Base-by-base conservation (phyloP, 2,113 vertebrate genomes). In the Triplophysa tibetana region DNA sequence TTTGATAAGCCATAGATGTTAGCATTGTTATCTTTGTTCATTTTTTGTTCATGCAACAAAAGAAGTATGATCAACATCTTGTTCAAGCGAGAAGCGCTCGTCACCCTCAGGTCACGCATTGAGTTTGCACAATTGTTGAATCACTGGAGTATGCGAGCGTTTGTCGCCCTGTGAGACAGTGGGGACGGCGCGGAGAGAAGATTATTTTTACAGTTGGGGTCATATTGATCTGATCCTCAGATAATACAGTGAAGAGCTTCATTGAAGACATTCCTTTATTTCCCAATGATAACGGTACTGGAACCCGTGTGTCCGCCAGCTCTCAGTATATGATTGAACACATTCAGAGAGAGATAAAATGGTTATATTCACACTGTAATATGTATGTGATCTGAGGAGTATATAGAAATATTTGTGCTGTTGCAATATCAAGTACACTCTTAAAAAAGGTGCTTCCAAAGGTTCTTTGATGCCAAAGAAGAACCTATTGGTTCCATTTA, bases 181-280 rank as follows among this genome's bases (percentile, higher is more conserved):
- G 5, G 48, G 14, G 1, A 8, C 7, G 33, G 63, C 54, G 41
- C 56, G 58, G 33, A 21, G 62, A 66, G 41, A n/a, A 75, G 81
- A 56, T 75, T 65, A 75, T 75, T 75, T 83, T 62, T 75, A 61
- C 70, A 43, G 38, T 21, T 58, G 38, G 56, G 54, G 68, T 64
- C 33, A 11, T 65, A 83, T 83, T 29, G 77, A 79, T 79, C 77
- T 63, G 10, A 21, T 70, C 64, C 62, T 43, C 45, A 64, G 26
- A 70, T 70, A 75, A 79, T 56, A 67, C 58, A 16, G 45, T 48
- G 33, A 70, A 67, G 64, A 79, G 41, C 13, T 26, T 38, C 81
- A 62, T 64, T 83, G 63, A 56, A 68, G 66, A 66, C 45, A 70
- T 29, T 66, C 50, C 8, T 73, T 78, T 54, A 48, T 50, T 48